These are phyloP conservation scores for Orchesella cincta DNA, from an alignment of 1,140 invertebrate genomes.

Conservation along the genomic window DNA sequence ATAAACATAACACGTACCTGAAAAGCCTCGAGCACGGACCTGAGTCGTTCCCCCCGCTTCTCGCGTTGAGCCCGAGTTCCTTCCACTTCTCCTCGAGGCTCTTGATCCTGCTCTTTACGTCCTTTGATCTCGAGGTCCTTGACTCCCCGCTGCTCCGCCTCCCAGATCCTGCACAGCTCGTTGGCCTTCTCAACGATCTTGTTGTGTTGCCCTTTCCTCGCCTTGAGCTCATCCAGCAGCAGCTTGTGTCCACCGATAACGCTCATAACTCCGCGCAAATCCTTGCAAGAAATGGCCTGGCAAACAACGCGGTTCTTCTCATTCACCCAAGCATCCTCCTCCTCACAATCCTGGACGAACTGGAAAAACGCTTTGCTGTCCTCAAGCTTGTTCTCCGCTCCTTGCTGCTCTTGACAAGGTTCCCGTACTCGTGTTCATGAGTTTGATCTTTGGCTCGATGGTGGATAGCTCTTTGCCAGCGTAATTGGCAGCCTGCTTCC, in stretches of 20 bases:
- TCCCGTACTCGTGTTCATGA: slow-evolving; percentile 35
- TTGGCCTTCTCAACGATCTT: neutral
- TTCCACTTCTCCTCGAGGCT: slow-evolving; percentile 83
- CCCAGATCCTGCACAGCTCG: slow-evolving; percentile 1
- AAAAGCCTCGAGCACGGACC: slow-evolving; percentile 92
- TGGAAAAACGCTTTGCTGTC: slow-evolving; percentile 91
- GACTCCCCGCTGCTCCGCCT: slow-evolving; percentile 47
- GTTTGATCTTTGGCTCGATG: neutral
- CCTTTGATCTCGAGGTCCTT: slow-evolving; percentile 74
- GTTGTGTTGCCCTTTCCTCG: slow-evolving; percentile 51
- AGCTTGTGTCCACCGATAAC: slow-evolving; percentile 91
- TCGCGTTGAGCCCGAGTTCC: slow-evolving; percentile 79
- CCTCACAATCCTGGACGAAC: slow-evolving; percentile 71
- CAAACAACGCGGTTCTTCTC: slow-evolving; percentile 72
- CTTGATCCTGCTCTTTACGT: slow-evolving; percentile 77
- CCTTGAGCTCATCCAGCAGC: slow-evolving; percentile 88
- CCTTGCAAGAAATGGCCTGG: slow-evolving; percentile 85
- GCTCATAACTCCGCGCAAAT: slow-evolving; percentile 83
- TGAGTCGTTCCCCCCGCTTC: slow-evolving; percentile 79
- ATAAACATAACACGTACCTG: slow-evolving; percentile 62
- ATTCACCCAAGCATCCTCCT: slow-evolving; percentile 92
- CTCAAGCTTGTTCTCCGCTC: slow-evolving; percentile 79
- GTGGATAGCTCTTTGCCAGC: neutral
- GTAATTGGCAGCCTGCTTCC: neutral
- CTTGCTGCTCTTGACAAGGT: slow-evolving; percentile 71